Base-by-base conservation (phyloP, 2,113 vertebrate genomes). In the Blennius ocellaris region DNA sequence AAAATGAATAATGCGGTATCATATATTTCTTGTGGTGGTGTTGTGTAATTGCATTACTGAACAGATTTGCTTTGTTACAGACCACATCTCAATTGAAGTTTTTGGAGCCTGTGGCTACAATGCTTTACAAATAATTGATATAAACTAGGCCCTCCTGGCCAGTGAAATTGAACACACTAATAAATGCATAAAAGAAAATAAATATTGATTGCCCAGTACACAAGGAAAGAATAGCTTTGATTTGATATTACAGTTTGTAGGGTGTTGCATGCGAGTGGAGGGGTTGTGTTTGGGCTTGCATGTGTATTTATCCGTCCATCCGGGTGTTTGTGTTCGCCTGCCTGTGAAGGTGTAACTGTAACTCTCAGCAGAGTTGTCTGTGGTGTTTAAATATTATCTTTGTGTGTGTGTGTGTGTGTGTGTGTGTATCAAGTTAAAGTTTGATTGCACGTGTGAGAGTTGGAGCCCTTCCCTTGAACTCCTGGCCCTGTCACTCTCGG, bases 131-230 rank as follows among this genome's bases (percentile, higher is more conserved):
- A 89, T 87, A 87, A 89, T 91, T 87, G 75, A 84, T 83, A 82
- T 80, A 83, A 87, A 85, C 58, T 73, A 79, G 72, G 67, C 62
- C 82, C 75, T 78, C 68, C 74, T 83, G 78, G 60, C 71, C 62
- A 77, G 45, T 82, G 62, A 77, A 89, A 90, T 85, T 84, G 60
- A 77, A 75, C 69, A 74, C 58, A 76, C 76, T 83, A 85, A 83
- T 87, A 87, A 90, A 90, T 88, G 82, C 77, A 83, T 78, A 77
- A 83, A 71, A 37, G 43, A 82, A 83, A 91, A 89, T 88, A 90
- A 87, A 92, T 89, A 91, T 91, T 64, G 81, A 93, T 87, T 50
- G 68, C 37, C 14, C 38, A 11, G 57, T 58, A 60, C 65, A 85
- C 76, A 70, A 78, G 60, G 85, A 87, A 84, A 66, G 51, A 55